These are phyloP conservation scores for Acrossocheilus wenchowensis DNA, from an alignment of 2,797 vertebrate genomes.

Conservation along the genomic window DNA sequence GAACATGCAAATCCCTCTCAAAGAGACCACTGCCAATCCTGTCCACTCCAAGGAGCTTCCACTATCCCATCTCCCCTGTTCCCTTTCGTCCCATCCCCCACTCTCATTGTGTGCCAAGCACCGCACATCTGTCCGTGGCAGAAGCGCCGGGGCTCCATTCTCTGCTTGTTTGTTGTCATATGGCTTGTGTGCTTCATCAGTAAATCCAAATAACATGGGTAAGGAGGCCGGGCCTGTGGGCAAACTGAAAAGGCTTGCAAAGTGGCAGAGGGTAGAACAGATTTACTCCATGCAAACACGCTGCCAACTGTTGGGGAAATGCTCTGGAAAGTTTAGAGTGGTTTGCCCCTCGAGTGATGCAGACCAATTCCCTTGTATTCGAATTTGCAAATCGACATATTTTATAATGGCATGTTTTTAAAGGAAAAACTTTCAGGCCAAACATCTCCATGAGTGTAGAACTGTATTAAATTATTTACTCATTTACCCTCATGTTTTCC, in stretches of 20 bases:
- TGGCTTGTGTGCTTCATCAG: constrained; percentile 42
- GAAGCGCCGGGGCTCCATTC: neutral
- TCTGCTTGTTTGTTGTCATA: constrained; percentile 47
- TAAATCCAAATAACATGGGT: constrained; percentile 49
- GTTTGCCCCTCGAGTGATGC: constrained; percentile 22
- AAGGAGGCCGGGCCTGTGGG: constrained; percentile 50
- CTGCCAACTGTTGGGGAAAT: constrained; percentile 45
- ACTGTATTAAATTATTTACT: neutral
- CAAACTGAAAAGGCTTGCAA: constrained; percentile 47
- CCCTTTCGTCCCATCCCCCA: constrained; percentile 4
- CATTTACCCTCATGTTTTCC: neutral
- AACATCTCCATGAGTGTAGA: neutral
- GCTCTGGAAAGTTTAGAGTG: constrained; percentile 36
- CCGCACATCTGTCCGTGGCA: constrained; percentile 51
- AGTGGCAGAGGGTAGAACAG: constrained; percentile 31
- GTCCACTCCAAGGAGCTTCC: constrained; percentile 33
- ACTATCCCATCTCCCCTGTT: constrained; percentile 26
- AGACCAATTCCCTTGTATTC: constrained; percentile 10
- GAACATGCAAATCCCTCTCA: constrained; percentile 39
- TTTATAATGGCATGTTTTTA: constrained; percentile 21
- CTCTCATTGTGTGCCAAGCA: constrained; percentile 25
- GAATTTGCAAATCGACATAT: neutral
- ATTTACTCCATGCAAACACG: constrained; percentile 35
- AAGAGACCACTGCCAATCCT: constrained; percentile 38
- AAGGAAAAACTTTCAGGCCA: constrained; percentile 20